These are phyloP conservation scores for cat (Felis catus) DNA, from an alignment of 2,113 vertebrate species.

Conservation along the genomic window F.catus_Fca126_mat1.0 CM031415.1:138510501-138511000, in stretches of 20 bases:
- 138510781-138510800: neutral
- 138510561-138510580: neutral
- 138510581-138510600: neutral
- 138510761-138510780: neutral
- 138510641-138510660: neutral
- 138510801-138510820: neutral
- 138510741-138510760: neutral
- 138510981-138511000: neutral
- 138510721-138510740: neutral
- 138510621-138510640: neutral
- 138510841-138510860: neutral
- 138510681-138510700: neutral
- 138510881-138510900: neutral
- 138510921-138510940: neutral
- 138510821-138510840: neutral
- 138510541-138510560: neutral
- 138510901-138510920: neutral
- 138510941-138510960: neutral
- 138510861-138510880: neutral
- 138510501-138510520: neutral
- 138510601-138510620: neutral
- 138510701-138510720: neutral
- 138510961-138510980: neutral
- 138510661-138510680: neutral
- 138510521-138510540: neutral